Conservation (phyloP, 2,113 vertebrate genomes). For the Oncorhynchus masou region DNA sequence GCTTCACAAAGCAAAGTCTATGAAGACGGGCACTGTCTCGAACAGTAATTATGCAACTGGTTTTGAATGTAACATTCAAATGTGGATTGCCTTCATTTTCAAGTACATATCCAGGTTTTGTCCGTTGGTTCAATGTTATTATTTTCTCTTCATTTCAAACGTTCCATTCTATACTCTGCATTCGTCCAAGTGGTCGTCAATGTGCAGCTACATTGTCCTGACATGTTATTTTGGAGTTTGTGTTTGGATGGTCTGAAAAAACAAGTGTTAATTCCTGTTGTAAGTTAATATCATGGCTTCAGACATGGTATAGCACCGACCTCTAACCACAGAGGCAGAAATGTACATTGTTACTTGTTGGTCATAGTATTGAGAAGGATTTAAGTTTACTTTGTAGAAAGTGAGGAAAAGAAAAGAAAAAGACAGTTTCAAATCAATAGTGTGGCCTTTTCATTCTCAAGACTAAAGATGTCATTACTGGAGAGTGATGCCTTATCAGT, state of each 20-base stretch:
- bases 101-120: conserved; percentile 53
- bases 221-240: conserved; percentile 34
- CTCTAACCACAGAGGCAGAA: conserved; percentile 67
- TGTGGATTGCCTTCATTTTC: conserved; percentile 69
- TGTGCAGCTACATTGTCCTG: conserved; percentile 49
- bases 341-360: conserved; percentile 48
- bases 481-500: conserved; percentile 83
- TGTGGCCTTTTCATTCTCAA: conserved; percentile 85
- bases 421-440: conserved; percentile 78
- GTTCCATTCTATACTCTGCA: conserved; percentile 38
- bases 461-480: conserved; percentile 77
- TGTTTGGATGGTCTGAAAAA: conserved; percentile 63
- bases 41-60: conserved; percentile 78
- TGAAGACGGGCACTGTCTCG: conserved; percentile 58
- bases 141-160: conserved; percentile 49
- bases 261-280: conserved; percentile 76
- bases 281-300: conserved; percentile 63
- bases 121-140: conserved; percentile 53
- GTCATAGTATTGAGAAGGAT: conserved; percentile 36
- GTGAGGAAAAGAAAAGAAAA: conserved; percentile 34
- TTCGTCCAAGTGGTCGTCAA: conserved; percentile 45
- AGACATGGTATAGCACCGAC: conserved; percentile 58
- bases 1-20: conserved; percentile 51
- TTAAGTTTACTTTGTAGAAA: conserved; percentile 71
- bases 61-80: conserved; percentile 80